phyloP scores from a whole-genome alignment of 1,140 invertebrate species.

The Coelopa frigida region DNA sequence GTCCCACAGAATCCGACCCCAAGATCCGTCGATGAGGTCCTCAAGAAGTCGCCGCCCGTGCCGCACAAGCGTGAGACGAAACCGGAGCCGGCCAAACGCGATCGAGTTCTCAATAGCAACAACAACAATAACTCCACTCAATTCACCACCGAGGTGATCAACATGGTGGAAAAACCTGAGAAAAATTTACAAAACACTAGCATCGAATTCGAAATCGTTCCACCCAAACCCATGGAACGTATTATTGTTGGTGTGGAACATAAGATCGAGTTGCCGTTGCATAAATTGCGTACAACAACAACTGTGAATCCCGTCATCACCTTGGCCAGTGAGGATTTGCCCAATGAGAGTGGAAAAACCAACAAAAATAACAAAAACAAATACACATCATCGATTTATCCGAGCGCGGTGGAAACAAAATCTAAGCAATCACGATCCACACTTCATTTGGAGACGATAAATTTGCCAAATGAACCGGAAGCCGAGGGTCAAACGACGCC shows the following conservation, averaged over 20 bases:
- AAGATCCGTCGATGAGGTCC: constrained; percentile 26
- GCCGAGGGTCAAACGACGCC: constrained; percentile 13
- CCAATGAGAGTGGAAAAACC: constrained; percentile 11
- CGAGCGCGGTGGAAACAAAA: no score
- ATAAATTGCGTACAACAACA: neutral
- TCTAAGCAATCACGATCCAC: no score
- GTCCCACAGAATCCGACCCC: constrained; percentile 8
- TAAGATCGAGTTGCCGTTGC: constrained; percentile 5
- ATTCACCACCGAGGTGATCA: no score
- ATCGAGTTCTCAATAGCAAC: no score
- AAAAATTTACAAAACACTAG: no score
- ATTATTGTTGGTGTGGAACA: constrained; percentile 28
- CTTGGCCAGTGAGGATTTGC: constrained; percentile 34
- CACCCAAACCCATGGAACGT: constrained; percentile 30
- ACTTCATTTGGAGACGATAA: constrained; percentile 33
- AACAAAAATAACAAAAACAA: no score
- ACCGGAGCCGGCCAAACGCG: no score
- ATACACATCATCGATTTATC: no score
- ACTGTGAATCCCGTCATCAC: constrained; percentile 24
- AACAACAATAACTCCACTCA: no score
- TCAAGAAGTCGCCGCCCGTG: constrained; percentile 27
- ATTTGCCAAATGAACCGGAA: constrained; percentile 27
- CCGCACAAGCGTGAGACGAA: constrained; percentile 30
- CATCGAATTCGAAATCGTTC: no score
- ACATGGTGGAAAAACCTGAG: no score